Base-by-base conservation (phyloP, 2,888 invertebrate genomes). In the Hirtodrosophila trivittata region DNA sequence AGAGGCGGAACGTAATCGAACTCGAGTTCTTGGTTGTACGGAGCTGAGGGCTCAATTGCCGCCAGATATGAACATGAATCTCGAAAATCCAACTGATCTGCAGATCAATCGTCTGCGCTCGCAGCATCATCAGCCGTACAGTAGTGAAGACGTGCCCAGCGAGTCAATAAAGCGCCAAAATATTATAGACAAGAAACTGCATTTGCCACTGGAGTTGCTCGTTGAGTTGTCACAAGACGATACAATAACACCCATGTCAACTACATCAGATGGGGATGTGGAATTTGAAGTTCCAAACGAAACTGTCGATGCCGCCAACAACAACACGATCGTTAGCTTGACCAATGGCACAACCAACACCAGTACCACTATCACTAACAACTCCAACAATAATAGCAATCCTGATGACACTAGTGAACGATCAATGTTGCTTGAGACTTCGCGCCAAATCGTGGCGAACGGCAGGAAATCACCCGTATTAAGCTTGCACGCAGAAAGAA, bases 1-100 rank as follows among this genome's bases (percentile, higher is more conserved):
- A 8, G 93, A 93, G 54, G 93, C 94, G 0, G 89, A 94, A 65
- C 88, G 91, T 45, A 94, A 94, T 76, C 93, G 93, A 87, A 81
- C 93, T 92, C 63, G 58, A 10, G 66, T 75, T 1, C 39, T 75
- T 0, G 54, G 37, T 18, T 74, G 75, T 39, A 49, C 76, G 3
- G 59, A 51, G 1, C 10, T 55, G 12, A 10, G 8, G 5, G 92
- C 62, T 9, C 50, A 50, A 39, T 45, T 63, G 25, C 77, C 70
- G 0, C 47, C 74, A 0, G 85, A 77, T 32, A 9, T 65, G 1
- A 90, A 89, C 59, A 80, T 89, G n/a, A 89, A 88, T 62, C 69
- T 87, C 3, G 50, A 70, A 1, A 66, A 80, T 35, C 42, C 89
- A 4, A 89, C 85, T 0, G 91, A 91, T 3, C 57, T 90, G 25